Conservation (phyloP, 2,797 vertebrate genomes). For the Lagorchestes hirsutus region DNA sequence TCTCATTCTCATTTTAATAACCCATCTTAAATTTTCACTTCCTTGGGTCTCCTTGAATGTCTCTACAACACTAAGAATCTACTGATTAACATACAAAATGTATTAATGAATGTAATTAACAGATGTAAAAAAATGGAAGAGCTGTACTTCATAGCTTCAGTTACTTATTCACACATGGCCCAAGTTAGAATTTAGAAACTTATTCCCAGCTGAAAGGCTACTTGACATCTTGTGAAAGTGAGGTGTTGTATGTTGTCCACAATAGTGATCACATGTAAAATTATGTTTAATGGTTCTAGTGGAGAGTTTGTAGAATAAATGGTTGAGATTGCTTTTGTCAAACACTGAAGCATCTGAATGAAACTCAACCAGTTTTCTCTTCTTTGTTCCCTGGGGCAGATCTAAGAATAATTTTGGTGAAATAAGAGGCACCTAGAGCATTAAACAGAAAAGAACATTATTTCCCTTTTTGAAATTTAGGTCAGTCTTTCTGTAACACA, state of each 20-base stretch:
- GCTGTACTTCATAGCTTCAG: constrained; percentile 26
- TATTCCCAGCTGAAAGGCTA: background rate
- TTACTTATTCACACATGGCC: constrained; percentile 19
- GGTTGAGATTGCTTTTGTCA: background rate
- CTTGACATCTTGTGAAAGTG: constrained; percentile 1
- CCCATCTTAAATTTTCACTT: constrained; percentile 26
- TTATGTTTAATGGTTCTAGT: background rate
- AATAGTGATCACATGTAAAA: background rate
- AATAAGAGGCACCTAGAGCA: background rate
- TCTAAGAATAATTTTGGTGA: background rate
- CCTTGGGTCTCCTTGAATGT: background rate
- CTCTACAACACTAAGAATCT: constrained; percentile 6
- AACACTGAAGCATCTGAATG: background rate
- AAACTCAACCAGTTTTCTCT: background rate
- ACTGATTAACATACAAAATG: background rate
- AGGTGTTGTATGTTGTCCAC: background rate
- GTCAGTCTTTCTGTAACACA: background rate
- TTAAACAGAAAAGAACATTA: background rate
- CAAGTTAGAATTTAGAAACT: constrained; percentile 16
- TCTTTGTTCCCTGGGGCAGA: background rate
- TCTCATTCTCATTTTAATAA: background rate
- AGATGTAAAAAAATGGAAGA: constrained; percentile 18
- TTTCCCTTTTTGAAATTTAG: background rate
- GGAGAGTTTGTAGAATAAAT: background rate
- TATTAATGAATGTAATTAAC: constrained; percentile 6